Base-by-base conservation (phyloP, 2,888 invertebrate genomes). In the Hyles lineata region DNA sequence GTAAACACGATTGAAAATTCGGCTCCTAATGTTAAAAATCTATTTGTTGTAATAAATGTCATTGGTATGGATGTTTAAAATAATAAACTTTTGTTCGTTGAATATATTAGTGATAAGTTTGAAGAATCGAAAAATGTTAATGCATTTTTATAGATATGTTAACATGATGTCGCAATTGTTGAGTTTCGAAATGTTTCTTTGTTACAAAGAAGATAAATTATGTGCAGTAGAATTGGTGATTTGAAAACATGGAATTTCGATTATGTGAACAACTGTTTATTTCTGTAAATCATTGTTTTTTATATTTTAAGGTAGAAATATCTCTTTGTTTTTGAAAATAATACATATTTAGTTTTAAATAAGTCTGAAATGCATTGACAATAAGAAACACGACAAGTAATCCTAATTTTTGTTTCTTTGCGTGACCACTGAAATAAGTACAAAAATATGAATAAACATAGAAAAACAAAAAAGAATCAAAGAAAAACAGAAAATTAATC, bases 71-170 rank as follows among this genome's bases (percentile, higher is more conserved):
- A 9, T 23, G 43, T 67, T 67, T 67, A 50, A 67, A 50, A 67
- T 67, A 67, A 67, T 67, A 50, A 67, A 67, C 67, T 67, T 67
- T 67, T 67, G 50, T 23, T 67, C 67, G 23, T n/a, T 15, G 67
- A 43, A 67, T 67, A 67, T 50, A 50, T 67, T 67, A 67, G 23
- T 43, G 67, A 21, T 19, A 25, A 15, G 4, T 63, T 63, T 32
- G 32, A 15, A 19, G 15, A 25, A 67, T 67, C 62, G 73, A 72
- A 61, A 72, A 73, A 67, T 74, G 70, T 32, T 69, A 76, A 78
- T 72, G 72, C 29, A 50, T 35, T 15, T 21, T 50, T 50, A 43
- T 21, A 50, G 67, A 67, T 50, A 50, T 63, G 35, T 63, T 60
- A 21, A 67, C 43, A 67, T 50, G 67, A 50, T 67, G 67, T 50